Evolutionary conservation across 2,888 invertebrate genomes (phyloP).

Genomic region (Dorcus hopei): DNA sequence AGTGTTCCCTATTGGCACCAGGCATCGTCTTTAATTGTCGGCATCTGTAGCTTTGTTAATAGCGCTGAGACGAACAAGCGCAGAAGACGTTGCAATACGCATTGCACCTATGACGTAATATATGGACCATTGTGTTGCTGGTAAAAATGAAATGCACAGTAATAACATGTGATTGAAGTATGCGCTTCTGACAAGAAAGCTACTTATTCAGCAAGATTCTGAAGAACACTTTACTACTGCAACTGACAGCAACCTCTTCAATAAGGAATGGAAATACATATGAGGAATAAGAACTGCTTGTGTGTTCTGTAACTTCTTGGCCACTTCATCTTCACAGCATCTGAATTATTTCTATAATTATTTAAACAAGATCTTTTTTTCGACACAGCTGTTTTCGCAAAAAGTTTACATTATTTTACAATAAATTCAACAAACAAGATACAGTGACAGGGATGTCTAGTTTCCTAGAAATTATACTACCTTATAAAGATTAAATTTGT

Average conservation of each 20-base stretch:
- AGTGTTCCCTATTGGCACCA: constrained; percentile 25
- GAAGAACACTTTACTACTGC: constrained; percentile 41
- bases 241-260: constrained; percentile 37
- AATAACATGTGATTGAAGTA: constrained; percentile 43
- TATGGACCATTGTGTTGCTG: constrained; percentile 46
- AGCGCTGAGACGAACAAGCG: constrained; percentile 22
- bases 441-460: too few relatives aligned
- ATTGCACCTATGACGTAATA: constrained; percentile 41
- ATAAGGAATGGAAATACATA: constrained; percentile 16
- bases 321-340: background rate
- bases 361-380: background rate
- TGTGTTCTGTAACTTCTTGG: constrained; percentile 17
- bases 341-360: constrained; percentile 4
- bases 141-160: constrained; percentile 43
- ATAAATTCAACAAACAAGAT: too few relatives aligned
- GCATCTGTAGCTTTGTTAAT: constrained; percentile 36
- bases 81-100: constrained; percentile 18
- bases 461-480: too few relatives aligned
- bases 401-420: too few relatives aligned
- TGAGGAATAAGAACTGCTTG: constrained; percentile 16
- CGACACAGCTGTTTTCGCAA: too few relatives aligned
- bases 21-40: constrained; percentile 42
- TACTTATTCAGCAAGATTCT: constrained; percentile 41
- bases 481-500: too few relatives aligned
- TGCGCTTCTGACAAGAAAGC: constrained; percentile 41